A percentile compares a stretch with the other conserved stretches of the same genome.
phyloP scores from a whole-genome alignment of 2,888 invertebrate genomes.

The Hermodice carunculata region DNA sequence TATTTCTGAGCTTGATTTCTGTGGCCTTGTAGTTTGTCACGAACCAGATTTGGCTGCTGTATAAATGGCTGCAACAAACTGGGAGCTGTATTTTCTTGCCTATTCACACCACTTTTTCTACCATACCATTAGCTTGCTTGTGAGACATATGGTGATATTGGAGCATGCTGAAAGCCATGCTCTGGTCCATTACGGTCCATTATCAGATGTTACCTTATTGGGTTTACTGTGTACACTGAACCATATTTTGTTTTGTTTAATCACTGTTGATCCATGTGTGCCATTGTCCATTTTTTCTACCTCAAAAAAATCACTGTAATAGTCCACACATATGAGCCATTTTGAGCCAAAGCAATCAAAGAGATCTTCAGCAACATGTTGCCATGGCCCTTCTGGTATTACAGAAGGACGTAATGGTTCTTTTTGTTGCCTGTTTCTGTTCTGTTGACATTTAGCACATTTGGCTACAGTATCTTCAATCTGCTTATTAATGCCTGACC shows the following conservation, averaged over 20 bases:
- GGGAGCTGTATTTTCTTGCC: constrained; percentile 7
- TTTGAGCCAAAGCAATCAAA: constrained; percentile 24
- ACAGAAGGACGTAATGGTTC: constrained; percentile 2
- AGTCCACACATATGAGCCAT: constrained; percentile 22
- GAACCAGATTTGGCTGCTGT: neutral
- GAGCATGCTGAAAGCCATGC: constrained; percentile 12
- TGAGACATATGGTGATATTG: constrained; percentile 18
- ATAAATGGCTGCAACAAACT: neutral
- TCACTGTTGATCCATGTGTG: neutral
- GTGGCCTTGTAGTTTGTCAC: neutral
- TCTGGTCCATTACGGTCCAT: constrained; percentile 29
- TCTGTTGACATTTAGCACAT: neutral
- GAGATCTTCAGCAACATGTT: constrained; percentile 23
- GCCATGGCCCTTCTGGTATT: constrained; percentile 19
- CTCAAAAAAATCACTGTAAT: constrained; percentile 30
- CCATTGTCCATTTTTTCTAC: constrained; percentile 3
- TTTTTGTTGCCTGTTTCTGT: constrained; percentile 3
- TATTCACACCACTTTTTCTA: constrained; percentile 29
- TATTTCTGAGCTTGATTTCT: neutral
- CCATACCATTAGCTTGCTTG: constrained; percentile 28
- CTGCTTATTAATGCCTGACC: too few species aligned
- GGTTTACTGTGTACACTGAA: constrained; percentile 27
- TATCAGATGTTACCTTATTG: constrained; percentile 15
- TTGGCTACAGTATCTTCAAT: too few species aligned
- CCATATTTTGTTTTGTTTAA: constrained; percentile 24